phyloP scores from a whole-genome alignment of 1,140 invertebrate species.

The Eciton burchellii region DNA sequence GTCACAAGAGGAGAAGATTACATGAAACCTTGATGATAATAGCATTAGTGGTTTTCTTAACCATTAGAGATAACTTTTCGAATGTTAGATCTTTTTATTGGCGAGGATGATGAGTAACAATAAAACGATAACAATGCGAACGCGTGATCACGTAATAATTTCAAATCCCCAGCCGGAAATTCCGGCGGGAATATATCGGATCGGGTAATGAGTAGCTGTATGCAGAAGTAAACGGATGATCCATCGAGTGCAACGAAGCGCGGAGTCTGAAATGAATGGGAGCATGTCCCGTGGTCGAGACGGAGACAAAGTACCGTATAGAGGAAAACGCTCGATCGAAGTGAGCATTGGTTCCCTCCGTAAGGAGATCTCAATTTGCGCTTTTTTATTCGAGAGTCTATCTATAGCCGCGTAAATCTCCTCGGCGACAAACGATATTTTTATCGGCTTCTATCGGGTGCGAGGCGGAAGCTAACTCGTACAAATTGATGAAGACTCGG shows the following conservation, averaged over 20 bases:
- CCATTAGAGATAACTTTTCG: background rate
- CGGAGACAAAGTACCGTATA: constrained; percentile 12
- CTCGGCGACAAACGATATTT: constrained; percentile 35
- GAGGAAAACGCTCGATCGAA: constrained; percentile 36
- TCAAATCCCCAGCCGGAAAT: constrained; percentile 34
- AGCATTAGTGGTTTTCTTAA: background rate
- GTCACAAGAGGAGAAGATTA: background rate
- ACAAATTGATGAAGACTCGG: constrained; percentile 27
- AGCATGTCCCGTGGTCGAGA: constrained; percentile 61
- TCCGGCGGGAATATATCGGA: constrained; percentile 8
- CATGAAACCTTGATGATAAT: too few relatives aligned
- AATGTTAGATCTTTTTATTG: background rate
- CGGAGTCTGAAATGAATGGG: constrained; percentile 61
- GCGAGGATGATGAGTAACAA: too few relatives aligned
- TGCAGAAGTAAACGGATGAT: constrained; percentile 53
- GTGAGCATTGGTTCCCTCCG: constrained; percentile 36
- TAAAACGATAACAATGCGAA: background rate
- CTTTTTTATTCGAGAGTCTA: constrained; percentile 39
- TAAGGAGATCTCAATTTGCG: constrained; percentile 52
- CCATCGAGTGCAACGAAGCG: constrained; percentile 65
- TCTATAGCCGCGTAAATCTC: constrained; percentile 22
- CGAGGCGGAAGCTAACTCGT: background rate
- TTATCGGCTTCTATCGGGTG: background rate
- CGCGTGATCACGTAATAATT: constrained; percentile 38
- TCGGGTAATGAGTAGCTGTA: constrained; percentile 45